Conservation (phyloP, 1,140 invertebrate species). For the Zaprionus ornatus region DNA sequence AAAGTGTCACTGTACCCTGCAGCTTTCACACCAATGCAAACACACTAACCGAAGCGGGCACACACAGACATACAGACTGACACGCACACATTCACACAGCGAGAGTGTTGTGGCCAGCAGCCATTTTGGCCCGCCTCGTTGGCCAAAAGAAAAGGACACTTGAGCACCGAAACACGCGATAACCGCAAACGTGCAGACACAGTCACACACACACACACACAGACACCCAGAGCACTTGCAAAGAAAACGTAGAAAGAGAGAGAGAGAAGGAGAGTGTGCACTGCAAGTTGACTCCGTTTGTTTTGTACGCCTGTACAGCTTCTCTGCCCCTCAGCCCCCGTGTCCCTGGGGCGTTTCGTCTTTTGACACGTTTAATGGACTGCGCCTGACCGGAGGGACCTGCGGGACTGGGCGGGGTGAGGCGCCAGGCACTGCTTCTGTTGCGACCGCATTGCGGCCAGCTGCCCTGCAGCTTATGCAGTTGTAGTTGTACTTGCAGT, state of each 20-base stretch:
- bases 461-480: constrained; percentile 39
- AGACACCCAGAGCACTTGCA: neutral
- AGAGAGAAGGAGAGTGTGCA: neutral
- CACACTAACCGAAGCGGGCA: neutral
- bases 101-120: constrained; percentile 36
- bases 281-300: constrained; percentile 52
- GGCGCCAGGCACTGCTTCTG: constrained; percentile 3
- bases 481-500: neutral
- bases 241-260: neutral
- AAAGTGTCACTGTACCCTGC: constrained; percentile 33
- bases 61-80: constrained; percentile 2
- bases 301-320: constrained; percentile 14
- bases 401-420: neutral
- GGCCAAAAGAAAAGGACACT: constrained; percentile 43
- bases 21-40: constrained; percentile 1
- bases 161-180: constrained; percentile 37
- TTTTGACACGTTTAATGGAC: constrained; percentile 79
- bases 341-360: constrained; percentile 48
- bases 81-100: constrained; percentile 1
- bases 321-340: constrained; percentile 1
- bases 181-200: constrained; percentile 39
- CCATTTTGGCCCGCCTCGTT: constrained; percentile 25
- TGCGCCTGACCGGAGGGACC: constrained; percentile 21
- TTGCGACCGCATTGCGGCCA: constrained; percentile 69
- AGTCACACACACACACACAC: neutral